These are phyloP conservation scores for Apeira syringaria DNA, from an alignment of 2,888 invertebrate species.

Conservation along the genomic window DNA sequence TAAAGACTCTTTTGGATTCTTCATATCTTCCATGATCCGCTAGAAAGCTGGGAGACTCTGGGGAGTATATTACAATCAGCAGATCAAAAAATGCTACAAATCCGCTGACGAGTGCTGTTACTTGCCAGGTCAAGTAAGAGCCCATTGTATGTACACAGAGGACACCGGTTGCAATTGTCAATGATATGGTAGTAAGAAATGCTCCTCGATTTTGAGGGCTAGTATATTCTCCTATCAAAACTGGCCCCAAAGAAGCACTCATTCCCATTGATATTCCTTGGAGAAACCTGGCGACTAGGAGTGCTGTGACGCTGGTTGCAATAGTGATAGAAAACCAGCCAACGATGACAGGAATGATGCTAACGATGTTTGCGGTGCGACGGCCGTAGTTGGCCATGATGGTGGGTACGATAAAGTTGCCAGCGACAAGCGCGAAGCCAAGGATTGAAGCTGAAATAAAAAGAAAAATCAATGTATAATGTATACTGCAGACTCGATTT, in stretches of 20 bases:
- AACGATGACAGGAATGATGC: constrained; percentile 65
- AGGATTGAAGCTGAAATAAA: constrained; percentile 56
- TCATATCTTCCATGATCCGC: constrained; percentile 73
- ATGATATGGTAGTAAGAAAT: constrained; percentile 78
- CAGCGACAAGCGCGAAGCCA: constrained; percentile 55
- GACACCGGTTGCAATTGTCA: constrained; percentile 80
- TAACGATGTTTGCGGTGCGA: constrained; percentile 69
- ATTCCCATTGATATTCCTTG: constrained; percentile 70
- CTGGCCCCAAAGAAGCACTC: constrained; percentile 56
- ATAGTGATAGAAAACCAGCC: constrained; percentile 80
- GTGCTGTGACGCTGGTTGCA: constrained; percentile 51
- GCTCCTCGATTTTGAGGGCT: constrained; percentile 81
- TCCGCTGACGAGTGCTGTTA: constrained; percentile 68
- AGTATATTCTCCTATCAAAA: constrained; percentile 74
- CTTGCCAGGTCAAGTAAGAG: constrained; percentile 77
- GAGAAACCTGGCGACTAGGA: constrained; percentile 48
- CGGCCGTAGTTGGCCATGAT: constrained; percentile 82
- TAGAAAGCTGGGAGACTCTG: constrained; percentile 86
- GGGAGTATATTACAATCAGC: constrained; percentile 50
- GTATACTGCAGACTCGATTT: too few relatives aligned
- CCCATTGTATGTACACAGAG: constrained; percentile 82
- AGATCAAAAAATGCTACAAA: constrained; percentile 65
- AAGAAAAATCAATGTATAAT: background rate
- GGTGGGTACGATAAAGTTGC: constrained; percentile 57
- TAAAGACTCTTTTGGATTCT: constrained; percentile 76